Conservation (phyloP, 2,888 invertebrate species). For the Incurvaria masculella region DNA sequence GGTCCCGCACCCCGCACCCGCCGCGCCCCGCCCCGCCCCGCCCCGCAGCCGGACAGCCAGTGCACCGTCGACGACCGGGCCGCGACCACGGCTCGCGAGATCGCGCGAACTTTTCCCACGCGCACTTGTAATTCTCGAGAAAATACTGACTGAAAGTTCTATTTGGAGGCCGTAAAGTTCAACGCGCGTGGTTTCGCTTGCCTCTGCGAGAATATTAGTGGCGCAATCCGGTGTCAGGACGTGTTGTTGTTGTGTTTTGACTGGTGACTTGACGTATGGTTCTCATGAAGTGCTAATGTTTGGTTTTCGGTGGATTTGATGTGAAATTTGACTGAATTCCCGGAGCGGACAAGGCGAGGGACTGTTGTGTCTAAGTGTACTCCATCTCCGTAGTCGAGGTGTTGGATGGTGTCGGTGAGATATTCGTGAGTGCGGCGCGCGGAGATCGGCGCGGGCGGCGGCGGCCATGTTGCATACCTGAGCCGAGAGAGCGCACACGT, state of each 20-base stretch:
- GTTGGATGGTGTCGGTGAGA: constrained; percentile 51
- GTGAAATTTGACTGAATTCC: constrained; percentile 18
- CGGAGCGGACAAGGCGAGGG: constrained; percentile 9
- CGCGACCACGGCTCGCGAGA: constrained; percentile 38
- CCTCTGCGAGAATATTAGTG: not conserved
- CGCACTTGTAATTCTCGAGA: constrained; percentile 17
- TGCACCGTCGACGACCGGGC: constrained; percentile 23
- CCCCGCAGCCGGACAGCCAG: not conserved
- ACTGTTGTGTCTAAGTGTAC: constrained; percentile 48
- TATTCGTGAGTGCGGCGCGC: constrained; percentile 52
- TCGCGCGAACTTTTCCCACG: constrained; percentile 21
- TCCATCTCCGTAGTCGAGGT: constrained; percentile 52
- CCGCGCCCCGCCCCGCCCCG: constrained; percentile 25
- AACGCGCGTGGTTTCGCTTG: not conserved
- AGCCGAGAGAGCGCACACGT: constrained; percentile 47
- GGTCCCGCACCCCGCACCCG: constrained; percentile 39
- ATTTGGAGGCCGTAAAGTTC: not conserved
- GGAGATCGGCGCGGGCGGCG: constrained; percentile 37
- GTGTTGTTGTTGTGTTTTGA: not conserved
- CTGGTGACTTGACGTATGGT: not conserved
- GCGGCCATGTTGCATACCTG: constrained; percentile 56
- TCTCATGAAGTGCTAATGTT: constrained; percentile 2
- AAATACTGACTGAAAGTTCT: not conserved
- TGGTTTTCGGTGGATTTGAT: not conserved
- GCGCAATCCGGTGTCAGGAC: not conserved